Base-by-base conservation (phyloP, 2,113 vertebrate genomes). In the Paraplagusia blochii region DNA sequence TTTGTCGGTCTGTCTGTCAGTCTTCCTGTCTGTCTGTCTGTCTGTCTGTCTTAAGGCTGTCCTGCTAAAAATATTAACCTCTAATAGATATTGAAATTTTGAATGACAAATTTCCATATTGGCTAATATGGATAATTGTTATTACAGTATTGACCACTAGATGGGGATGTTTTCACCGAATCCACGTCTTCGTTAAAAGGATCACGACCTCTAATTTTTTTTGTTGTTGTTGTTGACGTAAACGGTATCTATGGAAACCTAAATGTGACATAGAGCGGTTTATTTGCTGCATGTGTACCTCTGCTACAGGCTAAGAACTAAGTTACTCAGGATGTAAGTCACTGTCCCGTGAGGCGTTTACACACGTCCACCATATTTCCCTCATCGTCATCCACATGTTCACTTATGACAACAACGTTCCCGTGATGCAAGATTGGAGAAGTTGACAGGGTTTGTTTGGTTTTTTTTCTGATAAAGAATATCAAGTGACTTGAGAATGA, bases 371-470 rank as follows among this genome's bases (percentile, higher is more conserved):
- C 22, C 10, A 10, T 36, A 13, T 47, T 34, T 9, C 46, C 15
- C 66, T 34, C 29, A 10, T 33, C 22, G 8, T 38, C 5, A 13
- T 11, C 44, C 53, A 62, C 44, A 55, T 43, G 11, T 53, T 42
- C 46, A 1, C 0, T 22, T 63, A 64, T 49, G 35, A 63, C 49
- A 65, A 60, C 74, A 74, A 67, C 56, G 68, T 64, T 72, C 80
- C 82, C 75, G 71, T 87, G 82, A 84, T 80, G 75, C 53, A 78
- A 67, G 58, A 77, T 71, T 78, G 44, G 73, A 83, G 85, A 87
- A 85, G 84, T 85, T 59, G 18, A 15, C 14, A 11, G 38, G 60
- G 46, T 44, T 72, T 79, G 73, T 73, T 45, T 51, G 46, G 63
- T 66, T 67, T 55, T 48, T 53, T 35, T 16, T 58, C 69, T 80